Conservation (phyloP, 2,888 invertebrate genomes). For the Aromia moschata region DNA sequence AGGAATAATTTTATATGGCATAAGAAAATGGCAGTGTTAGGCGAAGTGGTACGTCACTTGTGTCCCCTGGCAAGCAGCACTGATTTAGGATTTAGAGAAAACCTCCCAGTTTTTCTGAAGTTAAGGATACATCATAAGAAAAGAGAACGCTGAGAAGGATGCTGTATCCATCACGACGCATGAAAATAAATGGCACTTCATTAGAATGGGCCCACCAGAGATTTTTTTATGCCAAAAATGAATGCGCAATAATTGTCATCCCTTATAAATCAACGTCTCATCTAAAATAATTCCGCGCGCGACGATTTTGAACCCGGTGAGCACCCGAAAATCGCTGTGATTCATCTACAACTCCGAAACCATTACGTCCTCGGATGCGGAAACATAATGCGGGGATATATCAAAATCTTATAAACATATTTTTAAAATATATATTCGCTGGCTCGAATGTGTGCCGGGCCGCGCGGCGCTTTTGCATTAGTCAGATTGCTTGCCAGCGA, state of each 20-base stretch:
- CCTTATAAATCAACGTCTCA: constrained; percentile 36
- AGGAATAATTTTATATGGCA: too few species aligned
- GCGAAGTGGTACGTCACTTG: too few species aligned
- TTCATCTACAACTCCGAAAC: constrained; percentile 48
- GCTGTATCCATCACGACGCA: too few species aligned
- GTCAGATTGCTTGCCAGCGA: constrained; percentile 60
- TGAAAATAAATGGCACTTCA: too few species aligned
- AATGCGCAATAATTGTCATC: constrained; percentile 8
- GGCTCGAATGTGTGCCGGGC: constrained; percentile 45
- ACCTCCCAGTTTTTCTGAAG: too few species aligned
- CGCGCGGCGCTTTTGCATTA: constrained; percentile 56
- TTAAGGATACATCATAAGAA: too few species aligned
- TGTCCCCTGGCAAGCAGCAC: too few species aligned
- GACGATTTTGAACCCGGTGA: constrained; percentile 27
- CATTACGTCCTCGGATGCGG: constrained; percentile 44
- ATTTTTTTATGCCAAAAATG: too few species aligned
- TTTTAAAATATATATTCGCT: constrained; percentile 54
- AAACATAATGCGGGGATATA: constrained; percentile 54
- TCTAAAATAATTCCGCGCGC: constrained; percentile 37
- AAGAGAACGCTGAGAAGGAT: too few species aligned
- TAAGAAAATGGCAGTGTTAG: too few species aligned
- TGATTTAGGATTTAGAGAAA: too few species aligned
- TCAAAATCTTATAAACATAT: constrained; percentile 58
- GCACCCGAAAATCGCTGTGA: constrained; percentile 43
- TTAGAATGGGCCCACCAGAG: too few species aligned